Base-by-base conservation (phyloP, 2,888 invertebrate species). In the Creontiades dilutus region DNA sequence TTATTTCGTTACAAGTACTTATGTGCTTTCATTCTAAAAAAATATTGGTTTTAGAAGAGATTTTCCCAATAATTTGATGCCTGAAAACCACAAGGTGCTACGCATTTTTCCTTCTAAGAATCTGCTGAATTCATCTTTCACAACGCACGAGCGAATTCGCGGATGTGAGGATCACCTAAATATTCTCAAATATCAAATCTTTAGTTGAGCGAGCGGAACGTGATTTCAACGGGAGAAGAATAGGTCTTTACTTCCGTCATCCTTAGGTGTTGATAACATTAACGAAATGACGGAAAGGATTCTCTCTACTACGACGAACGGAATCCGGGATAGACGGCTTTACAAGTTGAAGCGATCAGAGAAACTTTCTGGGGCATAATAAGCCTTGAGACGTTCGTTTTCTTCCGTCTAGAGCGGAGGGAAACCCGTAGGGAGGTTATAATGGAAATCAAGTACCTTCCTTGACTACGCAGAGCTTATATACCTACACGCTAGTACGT, bases 331-430 rank as follows among this genome's bases (percentile, higher is more conserved):
- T 68, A 19, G 68, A 47, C 78, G 46, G 78, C 78, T 78, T 78
- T 78, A 47, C 37, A 46, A 78, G 78, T 37, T 78, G 14, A 78
- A 78, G 28, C 78, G 78, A 78, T 78, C 78, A 46, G 78, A 47
- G 16, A 47, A 78, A 78, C 78, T 78, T 78, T 78, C 78, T 78
- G 78, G 78, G 78, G 78, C 78, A 78, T 78, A 78, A 78, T 78
- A 78, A 78, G 78, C 78, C 78, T 78, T n/a, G 84, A 57, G 28
- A 84, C 84, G 55, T 78, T 78, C 46, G 47, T 78, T 75, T 47
- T 47, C 78, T 68, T 23, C 23, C 1, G 68, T 68, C 68, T 23
- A 23, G 13, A 19, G 23, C 23, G 68, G 68, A 23, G 19, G 68
- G 11, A 12, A 68, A 12, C 68, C 68, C 27, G 23, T 5, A 11